phyloP scores from a whole-genome alignment of 2,113 vertebrate genomes.

The Cyprinus carpio region DNA sequence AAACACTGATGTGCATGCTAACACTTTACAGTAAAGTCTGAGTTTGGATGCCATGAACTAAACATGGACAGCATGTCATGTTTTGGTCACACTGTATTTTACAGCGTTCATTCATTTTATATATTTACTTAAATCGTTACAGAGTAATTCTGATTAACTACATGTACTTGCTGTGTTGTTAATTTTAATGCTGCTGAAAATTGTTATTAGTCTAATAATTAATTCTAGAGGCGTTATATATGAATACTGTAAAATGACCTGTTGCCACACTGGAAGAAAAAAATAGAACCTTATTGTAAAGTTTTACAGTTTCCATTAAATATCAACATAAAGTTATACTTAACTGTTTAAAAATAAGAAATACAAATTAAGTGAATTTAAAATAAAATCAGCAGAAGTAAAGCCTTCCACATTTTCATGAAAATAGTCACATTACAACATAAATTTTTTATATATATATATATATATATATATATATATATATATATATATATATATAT shows the following conservation, averaged over 20 bases:
- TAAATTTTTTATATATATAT: no score
- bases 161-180: neutral
- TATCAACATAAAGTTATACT: neutral
- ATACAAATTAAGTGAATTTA: no score
- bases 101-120: neutral
- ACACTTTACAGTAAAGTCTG: neutral
- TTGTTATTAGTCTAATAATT: neutral
- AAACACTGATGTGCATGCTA: conserved; percentile 1
- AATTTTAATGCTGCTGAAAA: neutral
- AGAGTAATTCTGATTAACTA: neutral
- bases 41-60: neutral
- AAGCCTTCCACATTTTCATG: no score
- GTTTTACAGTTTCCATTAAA: no score
- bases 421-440: neutral
- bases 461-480: no score
- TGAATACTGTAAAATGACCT: no score
- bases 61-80: neutral
- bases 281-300: no score
- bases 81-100: neutral
- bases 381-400: no score
- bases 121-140: neutral
- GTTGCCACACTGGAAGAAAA: no score
- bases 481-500: no score
- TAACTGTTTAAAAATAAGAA: neutral
- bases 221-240: neutral